Evolutionary conservation across 2,113 vertebrate species (phyloP).

Genomic region (Monarcha castaneiventris): DNA sequence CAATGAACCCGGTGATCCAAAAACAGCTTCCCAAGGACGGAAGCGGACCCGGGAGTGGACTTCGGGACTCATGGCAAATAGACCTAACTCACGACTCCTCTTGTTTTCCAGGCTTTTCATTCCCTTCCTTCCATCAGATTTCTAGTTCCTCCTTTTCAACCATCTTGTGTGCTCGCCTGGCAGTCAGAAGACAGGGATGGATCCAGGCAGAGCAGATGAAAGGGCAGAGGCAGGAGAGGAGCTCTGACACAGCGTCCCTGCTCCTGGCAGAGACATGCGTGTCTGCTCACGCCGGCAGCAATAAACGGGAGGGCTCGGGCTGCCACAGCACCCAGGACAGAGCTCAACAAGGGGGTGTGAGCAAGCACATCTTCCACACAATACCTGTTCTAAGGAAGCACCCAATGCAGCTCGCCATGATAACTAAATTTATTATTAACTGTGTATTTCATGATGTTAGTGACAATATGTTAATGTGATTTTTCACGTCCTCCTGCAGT

Average conservation of each 20-base stretch:
- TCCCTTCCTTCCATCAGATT: background rate
- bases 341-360: background rate
- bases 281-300: background rate
- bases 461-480: conserved; percentile 99
- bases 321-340: background rate
- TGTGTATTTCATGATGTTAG: conserved; percentile 98
- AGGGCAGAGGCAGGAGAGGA: background rate
- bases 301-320: background rate
- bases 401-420: conserved; percentile 84
- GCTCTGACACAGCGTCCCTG: background rate
- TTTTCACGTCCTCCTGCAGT: conserved; percentile 90
- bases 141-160: background rate
- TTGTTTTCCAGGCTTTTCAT: background rate
- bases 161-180: background rate
- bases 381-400: conserved; percentile 82
- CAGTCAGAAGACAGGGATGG: background rate
- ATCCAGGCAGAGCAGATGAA: background rate
- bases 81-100: background rate
- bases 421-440: conserved; percentile 97
- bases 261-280: background rate
- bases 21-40: background rate
- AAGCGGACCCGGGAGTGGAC: rapidly evolving
- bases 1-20: background rate
- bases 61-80: rapidly evolving
- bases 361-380: conserved; percentile 60